phyloP scores from a whole-genome alignment of 1,140 invertebrate species.

The Drosophila pachea region DNA sequence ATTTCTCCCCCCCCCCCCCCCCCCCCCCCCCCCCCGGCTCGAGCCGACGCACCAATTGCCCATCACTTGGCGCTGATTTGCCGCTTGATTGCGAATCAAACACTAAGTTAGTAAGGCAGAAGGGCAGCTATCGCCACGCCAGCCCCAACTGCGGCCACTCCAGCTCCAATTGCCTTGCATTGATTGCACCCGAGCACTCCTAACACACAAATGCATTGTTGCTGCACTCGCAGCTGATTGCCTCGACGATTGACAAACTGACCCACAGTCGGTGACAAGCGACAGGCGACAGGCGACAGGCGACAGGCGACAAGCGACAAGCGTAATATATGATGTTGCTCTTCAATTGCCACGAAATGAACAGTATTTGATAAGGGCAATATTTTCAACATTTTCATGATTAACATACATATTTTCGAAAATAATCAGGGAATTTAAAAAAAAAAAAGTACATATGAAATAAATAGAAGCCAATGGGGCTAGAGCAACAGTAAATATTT shows the following conservation, averaged over 20 bases:
- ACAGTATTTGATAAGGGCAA: not conserved
- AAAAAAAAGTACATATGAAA: no score
- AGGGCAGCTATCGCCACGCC: constrained; percentile 41
- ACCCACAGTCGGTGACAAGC: constrained; percentile 53
- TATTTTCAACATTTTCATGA: no score
- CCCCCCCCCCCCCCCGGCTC: not conserved
- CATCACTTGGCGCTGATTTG: constrained; percentile 40
- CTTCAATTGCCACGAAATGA: constrained; percentile 48
- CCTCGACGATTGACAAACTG: constrained; percentile 60
- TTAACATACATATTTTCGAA: no score
- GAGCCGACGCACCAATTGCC: constrained; percentile 26
- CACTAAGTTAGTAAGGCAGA: constrained; percentile 67
- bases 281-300: constrained; percentile 54
- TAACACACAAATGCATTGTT: constrained; percentile 54
- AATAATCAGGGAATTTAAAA: no score
- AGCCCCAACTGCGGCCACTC: not conserved
- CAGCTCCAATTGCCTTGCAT: not conserved
- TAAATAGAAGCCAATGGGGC: no score
- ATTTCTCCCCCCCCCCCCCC: no score
- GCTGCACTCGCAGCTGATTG: constrained; percentile 47
- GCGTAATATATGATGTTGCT: constrained; percentile 55
- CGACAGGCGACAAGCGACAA: constrained; percentile 60
- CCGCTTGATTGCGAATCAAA: constrained; percentile 29
- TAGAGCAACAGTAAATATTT: no score
- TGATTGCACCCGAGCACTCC: constrained; percentile 46